Evolutionary conservation across 1,140 invertebrate genomes (phyloP), one percentile per base, ranked within the genome.

Genomic region (Drosophila teissieri): DNA sequence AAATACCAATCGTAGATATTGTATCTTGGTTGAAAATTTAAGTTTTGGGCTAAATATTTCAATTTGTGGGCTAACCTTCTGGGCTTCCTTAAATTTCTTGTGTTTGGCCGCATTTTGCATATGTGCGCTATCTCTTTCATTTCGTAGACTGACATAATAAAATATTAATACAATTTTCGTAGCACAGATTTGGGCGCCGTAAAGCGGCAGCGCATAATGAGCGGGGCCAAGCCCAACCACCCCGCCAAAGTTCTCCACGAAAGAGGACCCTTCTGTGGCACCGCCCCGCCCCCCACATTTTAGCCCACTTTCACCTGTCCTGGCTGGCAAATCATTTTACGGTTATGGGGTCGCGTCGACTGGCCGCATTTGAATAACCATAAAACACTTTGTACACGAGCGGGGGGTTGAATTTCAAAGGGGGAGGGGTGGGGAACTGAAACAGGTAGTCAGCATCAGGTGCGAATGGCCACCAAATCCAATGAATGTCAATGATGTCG

Each of bases 401-500:
- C 4, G 37, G 34, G 11, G 37, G 15, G 22, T 8, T 12, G 48
- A 11, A 19, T 12, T 42, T 2, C 22, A 8, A 34, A 10, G 36
- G 11, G 12, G 36, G 37, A 36, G 2, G 10, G 34, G 39, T 15
- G 12, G 5, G 39, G 52, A 22, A 10, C 17, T 22, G 42, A 39
- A 40, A 40, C 54, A 62, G 55, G 67, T 76, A 60, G 60, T 61
- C 52, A 51, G 80, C 67, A 85, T 84, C 80, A 84, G 81, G 80
- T 84, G 80, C 77, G 82, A 84, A 85, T 77, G 77, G 77, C 67
- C 81, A 75, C 72, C 77, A 84, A 84, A 85, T 84, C 77, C 81
- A 85, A 84, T 84, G 81, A 84, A 84, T 84, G 81, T 77, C 77
- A 84, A 84, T 85, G 80, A 84, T 80, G 73, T 76, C 76, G 65